Conservation (phyloP, 2,113 vertebrate species). For the Suricata suricatta region DNA sequence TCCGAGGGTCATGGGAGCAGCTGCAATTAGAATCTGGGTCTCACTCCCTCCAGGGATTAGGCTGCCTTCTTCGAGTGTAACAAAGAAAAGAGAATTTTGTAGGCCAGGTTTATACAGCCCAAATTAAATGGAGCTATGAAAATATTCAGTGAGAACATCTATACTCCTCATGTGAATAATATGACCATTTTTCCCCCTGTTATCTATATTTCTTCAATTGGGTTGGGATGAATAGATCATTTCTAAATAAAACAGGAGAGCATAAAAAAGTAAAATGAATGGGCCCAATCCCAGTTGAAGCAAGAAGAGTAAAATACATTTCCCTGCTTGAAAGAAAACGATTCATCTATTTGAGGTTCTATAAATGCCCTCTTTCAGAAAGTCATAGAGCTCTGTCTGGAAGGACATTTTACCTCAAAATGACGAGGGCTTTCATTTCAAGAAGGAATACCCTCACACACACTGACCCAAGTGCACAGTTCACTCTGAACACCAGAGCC, state of each 20-base stretch:
- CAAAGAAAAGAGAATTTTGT: constrained; percentile 63
- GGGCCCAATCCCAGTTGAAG: constrained; percentile 74
- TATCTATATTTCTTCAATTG: constrained; percentile 78
- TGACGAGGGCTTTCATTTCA: constrained; percentile 56
- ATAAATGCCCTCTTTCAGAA: constrained; percentile 74
- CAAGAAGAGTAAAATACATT: constrained; percentile 80
- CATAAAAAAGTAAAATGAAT: constrained; percentile 79
- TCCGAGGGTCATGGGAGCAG: not conserved
- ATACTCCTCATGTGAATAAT: constrained; percentile 73
- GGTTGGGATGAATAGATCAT: constrained; percentile 77
- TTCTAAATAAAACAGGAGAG: constrained; percentile 80
- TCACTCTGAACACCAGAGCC: constrained; percentile 12
- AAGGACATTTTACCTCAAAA: constrained; percentile 71
- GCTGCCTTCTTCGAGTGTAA: constrained; percentile 17
- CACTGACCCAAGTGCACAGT: constrained; percentile 23
- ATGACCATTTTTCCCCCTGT: constrained; percentile 58
- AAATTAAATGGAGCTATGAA: constrained; percentile 69
- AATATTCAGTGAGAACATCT: constrained; percentile 68
- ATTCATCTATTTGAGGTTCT: constrained; percentile 78
- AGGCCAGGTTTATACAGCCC: constrained; percentile 55
- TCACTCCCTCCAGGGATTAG: not conserved
- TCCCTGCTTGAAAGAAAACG: constrained; percentile 78
- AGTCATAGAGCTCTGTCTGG: constrained; percentile 65
- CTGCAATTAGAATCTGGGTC: constrained; percentile 51
- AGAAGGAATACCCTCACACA: constrained; percentile 36